Evolutionary conservation across 2,113 vertebrate genomes (phyloP).

Genomic region (Grus americana): DNA sequence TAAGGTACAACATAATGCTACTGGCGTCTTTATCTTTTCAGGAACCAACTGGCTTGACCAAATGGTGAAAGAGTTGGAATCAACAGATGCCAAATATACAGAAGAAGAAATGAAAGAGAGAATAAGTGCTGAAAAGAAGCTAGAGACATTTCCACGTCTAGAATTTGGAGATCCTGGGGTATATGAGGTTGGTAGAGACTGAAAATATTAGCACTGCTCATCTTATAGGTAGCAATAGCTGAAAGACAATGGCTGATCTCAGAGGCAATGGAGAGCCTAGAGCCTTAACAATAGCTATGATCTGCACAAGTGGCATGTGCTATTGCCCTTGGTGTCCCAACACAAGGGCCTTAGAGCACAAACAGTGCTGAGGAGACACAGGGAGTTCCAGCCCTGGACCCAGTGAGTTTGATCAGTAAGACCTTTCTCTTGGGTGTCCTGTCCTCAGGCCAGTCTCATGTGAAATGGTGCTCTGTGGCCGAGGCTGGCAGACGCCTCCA

Average conservation of each 20-base stretch:
- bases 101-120: constrained; percentile 33
- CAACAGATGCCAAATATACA: constrained; percentile 10
- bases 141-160: not conserved
- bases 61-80: constrained; percentile 6
- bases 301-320: not conserved
- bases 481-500: not conserved
- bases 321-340: not conserved
- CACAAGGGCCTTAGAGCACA: not conserved
- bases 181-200: constrained; percentile 1
- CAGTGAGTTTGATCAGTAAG: not conserved
- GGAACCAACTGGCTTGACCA: constrained; percentile 45
- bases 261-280: not conserved
- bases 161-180: constrained; percentile 31
- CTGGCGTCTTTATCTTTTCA: not conserved
- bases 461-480: not conserved
- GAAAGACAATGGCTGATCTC: not conserved
- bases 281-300: not conserved
- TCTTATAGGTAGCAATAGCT: not conserved
- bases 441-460: not conserved
- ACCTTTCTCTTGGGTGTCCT: not conserved
- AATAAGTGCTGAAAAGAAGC: not conserved
- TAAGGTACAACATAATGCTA: not conserved
- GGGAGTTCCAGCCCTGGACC: not conserved
- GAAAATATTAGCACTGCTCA: not conserved
- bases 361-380: not conserved